Percentiles rank a stretch among this genome's conserved stretches.
phyloP scores from a whole-genome alignment of 2,113 vertebrate species.

The Pangasianodon hypophthalmus region DNA sequence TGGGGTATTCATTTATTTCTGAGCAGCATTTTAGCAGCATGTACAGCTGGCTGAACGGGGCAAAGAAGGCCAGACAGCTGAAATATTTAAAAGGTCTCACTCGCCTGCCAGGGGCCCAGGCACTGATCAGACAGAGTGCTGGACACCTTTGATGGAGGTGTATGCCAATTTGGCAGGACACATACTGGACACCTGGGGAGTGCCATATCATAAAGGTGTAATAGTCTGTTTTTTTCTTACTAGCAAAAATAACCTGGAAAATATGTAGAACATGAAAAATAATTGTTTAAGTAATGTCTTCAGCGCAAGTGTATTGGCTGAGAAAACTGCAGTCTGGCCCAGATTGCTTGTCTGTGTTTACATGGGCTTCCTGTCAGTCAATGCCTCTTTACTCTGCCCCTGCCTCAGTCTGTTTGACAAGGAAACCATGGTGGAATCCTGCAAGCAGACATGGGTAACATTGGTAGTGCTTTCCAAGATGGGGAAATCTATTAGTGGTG shows the following conservation, averaged over 20 bases:
- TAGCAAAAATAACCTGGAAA: background rate
- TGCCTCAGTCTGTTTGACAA: background rate
- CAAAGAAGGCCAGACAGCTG: slow-evolving; percentile 24
- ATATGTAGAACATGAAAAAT: background rate
- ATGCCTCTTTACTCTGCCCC: background rate
- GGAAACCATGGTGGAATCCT: background rate
- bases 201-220: slow-evolving; percentile 58
- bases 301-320: background rate
- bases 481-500: background rate
- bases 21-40: slow-evolving; percentile 16
- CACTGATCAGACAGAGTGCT: slow-evolving; percentile 61
- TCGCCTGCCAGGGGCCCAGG: slow-evolving; percentile 59
- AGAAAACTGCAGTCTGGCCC: background rate
- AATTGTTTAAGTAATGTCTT: background rate
- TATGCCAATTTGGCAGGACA: slow-evolving; percentile 60
- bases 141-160: slow-evolving; percentile 66
- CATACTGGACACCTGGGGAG: slow-evolving; percentile 57
- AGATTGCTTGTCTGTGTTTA: slow-evolving; percentile 9
- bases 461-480: background rate
- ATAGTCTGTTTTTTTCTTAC: background rate
- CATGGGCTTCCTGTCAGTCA: background rate
- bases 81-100: slow-evolving; percentile 52
- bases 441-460: background rate
- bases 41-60: background rate
- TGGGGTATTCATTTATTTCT: background rate